Evolutionary conservation across 1,140 invertebrate genomes (phyloP).

Genomic region (Drosophila sulfurigaster): DNA sequence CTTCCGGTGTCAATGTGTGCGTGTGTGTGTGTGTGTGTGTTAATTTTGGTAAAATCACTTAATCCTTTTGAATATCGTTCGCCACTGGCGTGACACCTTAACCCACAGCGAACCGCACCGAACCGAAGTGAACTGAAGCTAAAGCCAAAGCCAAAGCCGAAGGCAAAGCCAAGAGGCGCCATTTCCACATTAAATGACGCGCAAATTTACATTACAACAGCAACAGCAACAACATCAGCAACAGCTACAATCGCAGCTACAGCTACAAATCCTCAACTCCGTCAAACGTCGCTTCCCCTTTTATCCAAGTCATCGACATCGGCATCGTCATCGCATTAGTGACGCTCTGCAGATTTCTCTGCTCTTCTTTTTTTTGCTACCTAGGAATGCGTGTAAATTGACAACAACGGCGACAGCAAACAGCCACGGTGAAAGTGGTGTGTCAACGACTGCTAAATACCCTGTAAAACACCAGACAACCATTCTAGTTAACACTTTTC

Average conservation of each 20-base stretch:
- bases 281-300: not conserved
- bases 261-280: not conserved
- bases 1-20: conserved; percentile 25
- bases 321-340: conserved; percentile 63
- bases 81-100: conserved; percentile 55
- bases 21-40: conserved; percentile 47
- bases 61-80: conserved; percentile 72
- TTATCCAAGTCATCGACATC: conserved; percentile 29
- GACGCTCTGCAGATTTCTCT: conserved; percentile 68
- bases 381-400: conserved; percentile 80
- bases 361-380: conserved; percentile 30
- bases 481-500: no score
- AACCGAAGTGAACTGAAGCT: no score
- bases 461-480: not conserved
- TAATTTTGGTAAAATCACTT: conserved; percentile 77
- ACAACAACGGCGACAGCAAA: conserved; percentile 30
- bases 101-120: conserved; percentile 34
- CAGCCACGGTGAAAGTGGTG: not conserved
- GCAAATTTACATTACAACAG: conserved; percentile 65
- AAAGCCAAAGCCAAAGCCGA: not conserved
- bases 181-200: conserved; percentile 68
- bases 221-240: not conserved
- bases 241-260: not conserved
- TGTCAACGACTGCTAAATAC: not conserved
- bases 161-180: conserved; percentile 19